Conservation (phyloP, 2,797 vertebrate genomes). For the Mormyrus hasselquistii region DNA sequence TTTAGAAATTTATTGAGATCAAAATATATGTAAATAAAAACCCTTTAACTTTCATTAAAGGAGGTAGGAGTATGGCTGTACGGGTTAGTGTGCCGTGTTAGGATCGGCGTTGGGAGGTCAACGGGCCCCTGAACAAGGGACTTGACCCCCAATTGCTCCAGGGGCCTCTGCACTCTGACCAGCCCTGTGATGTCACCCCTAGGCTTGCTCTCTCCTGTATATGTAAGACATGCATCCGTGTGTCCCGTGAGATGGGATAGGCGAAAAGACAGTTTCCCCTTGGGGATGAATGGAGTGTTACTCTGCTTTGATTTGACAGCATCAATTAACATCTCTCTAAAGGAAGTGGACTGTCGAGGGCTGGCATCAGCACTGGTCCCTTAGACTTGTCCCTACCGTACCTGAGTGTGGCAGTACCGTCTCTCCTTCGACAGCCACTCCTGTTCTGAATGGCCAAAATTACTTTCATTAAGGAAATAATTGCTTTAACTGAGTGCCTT, state of each 20-base stretch:
- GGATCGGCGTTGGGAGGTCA: neutral
- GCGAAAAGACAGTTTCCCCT: neutral
- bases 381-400: neutral
- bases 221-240: neutral
- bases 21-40: neutral
- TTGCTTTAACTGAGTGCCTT: neutral
- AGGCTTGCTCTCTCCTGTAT: neutral
- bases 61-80: neutral
- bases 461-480: slow-evolving; percentile 6
- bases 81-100: neutral
- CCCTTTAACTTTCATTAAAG: neutral
- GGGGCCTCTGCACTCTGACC: neutral
- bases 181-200: neutral
- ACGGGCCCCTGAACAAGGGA: neutral
- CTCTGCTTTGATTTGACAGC: neutral
- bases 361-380: no score
- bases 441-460: neutral
- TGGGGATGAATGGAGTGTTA: neutral
- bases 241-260: neutral
- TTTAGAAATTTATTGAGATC: neutral
- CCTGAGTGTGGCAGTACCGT: no score
- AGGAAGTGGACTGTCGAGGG: neutral
- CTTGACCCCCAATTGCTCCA: neutral
- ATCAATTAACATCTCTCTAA: neutral
- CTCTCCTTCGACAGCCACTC: neutral